phyloP scores from a whole-genome alignment of 92 coral and sea anemone genomes.

The Montipora capitata region DNA sequence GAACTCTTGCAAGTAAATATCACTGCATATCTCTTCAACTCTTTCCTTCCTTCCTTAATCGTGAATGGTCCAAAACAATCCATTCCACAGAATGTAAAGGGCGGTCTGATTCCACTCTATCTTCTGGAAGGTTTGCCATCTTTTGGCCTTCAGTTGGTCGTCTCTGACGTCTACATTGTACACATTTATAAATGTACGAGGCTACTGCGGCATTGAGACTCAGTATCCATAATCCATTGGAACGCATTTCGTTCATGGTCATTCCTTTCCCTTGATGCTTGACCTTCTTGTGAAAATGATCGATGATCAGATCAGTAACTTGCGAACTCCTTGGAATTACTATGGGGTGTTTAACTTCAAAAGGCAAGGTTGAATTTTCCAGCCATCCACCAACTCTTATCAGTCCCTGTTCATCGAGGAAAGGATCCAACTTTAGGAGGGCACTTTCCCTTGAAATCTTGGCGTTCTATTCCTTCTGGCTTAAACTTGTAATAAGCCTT shows the following conservation, averaged over 20 bases:
- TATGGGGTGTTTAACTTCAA: background rate
- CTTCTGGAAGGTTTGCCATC: background rate
- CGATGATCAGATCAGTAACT: slow-evolving; percentile 1
- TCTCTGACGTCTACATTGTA: background rate
- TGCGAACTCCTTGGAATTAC: too few species aligned
- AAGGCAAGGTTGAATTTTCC: background rate
- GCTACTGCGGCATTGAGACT: too few species aligned
- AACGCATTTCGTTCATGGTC: too few species aligned
- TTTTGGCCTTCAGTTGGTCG: background rate
- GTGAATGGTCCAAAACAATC: slow-evolving; percentile 44
- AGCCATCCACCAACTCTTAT: slow-evolving; percentile 49
- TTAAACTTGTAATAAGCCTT: too few species aligned
- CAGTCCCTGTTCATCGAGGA: background rate
- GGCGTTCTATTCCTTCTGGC: slow-evolving; percentile 6
- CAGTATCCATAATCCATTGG: too few species aligned
- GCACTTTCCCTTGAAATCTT: slow-evolving; percentile 14
- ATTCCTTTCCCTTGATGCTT: slow-evolving; percentile 36
- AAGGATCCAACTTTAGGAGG: slow-evolving; percentile 1
- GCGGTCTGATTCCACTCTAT: slow-evolving; percentile 3
- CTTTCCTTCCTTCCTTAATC: slow-evolving; percentile 24
- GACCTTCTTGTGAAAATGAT: slow-evolving; percentile 36
- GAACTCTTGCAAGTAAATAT: slow-evolving; percentile 21
- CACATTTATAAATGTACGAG: slow-evolving; percentile 17
- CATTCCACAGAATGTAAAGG: slow-evolving; percentile 18
- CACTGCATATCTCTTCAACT: slow-evolving; percentile 22